Evolutionary conservation across 2,797 vertebrate genomes (phyloP).

Genomic region (Aeoliscus strigatus): DNA sequence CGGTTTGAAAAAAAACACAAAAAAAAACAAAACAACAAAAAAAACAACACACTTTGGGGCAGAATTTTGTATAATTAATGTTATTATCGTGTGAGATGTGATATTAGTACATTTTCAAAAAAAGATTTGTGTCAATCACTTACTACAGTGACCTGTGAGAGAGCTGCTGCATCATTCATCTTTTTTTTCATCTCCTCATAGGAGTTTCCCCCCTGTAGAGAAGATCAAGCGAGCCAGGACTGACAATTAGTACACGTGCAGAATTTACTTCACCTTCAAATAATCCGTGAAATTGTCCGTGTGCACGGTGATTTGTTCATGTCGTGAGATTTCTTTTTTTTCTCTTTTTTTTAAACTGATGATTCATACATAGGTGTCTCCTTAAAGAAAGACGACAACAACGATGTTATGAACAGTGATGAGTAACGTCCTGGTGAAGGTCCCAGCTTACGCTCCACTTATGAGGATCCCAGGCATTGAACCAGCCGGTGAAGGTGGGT

Average conservation of each 20-base stretch:
- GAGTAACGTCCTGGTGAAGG: neutral
- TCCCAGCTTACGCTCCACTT: slow-evolving; percentile 86
- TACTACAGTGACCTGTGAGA: slow-evolving; percentile 83
- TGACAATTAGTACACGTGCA: slow-evolving; percentile 27
- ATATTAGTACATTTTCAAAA: slow-evolving; percentile 12
- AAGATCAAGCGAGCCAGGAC: slow-evolving; percentile 35
- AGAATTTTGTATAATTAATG: neutral
- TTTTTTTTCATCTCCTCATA: slow-evolving; percentile 83
- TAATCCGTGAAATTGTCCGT: slow-evolving; percentile 12
- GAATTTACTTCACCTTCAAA: slow-evolving; percentile 1
- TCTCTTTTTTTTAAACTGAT: no score
- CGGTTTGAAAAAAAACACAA: neutral
- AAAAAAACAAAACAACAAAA: no score
- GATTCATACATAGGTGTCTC: neutral
- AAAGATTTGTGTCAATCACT: slow-evolving; percentile 61
- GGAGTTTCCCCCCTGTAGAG: slow-evolving; percentile 77
- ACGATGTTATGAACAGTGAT: no score
- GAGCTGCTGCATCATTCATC: slow-evolving; percentile 64
- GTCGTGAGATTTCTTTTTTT: no score
- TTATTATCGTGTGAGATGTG: neutral
- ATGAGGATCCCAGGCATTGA: slow-evolving; percentile 87
- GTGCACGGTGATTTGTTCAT: neutral
- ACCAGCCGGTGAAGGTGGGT: slow-evolving; percentile 90
- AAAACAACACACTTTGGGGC: no score
- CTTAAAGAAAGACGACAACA: neutral